Percentiles rank a stretch among this genome's conserved stretches.
Conservation (phyloP, 2,113 vertebrate genomes). For the Chlorodrepanis virens region DNA sequence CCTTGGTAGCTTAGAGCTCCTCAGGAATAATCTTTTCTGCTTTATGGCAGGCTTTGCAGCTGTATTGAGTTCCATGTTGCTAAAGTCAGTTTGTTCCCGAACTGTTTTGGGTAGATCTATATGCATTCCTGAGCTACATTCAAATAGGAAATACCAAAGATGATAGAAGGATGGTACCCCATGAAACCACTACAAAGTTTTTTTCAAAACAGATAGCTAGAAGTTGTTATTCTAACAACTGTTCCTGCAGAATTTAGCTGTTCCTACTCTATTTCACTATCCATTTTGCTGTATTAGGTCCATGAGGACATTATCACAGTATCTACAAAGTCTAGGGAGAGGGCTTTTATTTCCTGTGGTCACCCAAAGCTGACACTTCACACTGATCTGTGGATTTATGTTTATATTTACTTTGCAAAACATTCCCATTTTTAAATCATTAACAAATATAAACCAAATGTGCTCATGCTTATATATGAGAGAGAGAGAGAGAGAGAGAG, state of each 20-base stretch:
- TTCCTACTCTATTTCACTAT: background rate
- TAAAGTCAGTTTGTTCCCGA: background rate
- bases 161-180: background rate
- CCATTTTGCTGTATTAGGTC: background rate
- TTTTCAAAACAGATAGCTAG: background rate
- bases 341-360: background rate
- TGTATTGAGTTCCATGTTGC: background rate
- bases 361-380: background rate
- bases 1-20: background rate
- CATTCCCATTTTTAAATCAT: background rate
- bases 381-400: background rate
- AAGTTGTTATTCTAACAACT: background rate
- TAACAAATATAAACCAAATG: background rate
- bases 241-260: background rate
- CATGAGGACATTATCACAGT: background rate
- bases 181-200: background rate
- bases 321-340: background rate
- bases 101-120: background rate
- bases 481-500: background rate
- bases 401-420: background rate
- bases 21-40: background rate
- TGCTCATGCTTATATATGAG: too few relatives aligned
- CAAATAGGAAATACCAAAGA: background rate
- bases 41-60: background rate
- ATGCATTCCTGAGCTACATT: background rate